These are phyloP conservation scores for Origma solitaria DNA, from an alignment of 2,113 vertebrate species.

Conservation along the genomic window DNA sequence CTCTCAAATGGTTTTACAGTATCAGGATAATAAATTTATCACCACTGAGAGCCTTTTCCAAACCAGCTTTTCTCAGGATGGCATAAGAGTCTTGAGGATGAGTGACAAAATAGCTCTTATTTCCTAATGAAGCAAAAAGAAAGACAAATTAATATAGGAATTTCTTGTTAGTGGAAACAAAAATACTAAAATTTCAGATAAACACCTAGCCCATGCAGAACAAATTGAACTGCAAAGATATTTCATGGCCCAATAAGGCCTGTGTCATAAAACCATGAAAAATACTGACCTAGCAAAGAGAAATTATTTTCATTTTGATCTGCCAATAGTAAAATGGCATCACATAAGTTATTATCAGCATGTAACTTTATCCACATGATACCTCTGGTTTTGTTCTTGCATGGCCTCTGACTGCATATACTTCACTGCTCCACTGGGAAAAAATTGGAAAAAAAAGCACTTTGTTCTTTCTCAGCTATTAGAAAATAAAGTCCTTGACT, in stretches of 20 bases:
- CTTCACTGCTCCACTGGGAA: conserved; percentile 5
- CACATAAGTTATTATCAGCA: conserved; percentile 1
- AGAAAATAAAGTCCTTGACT: background rate
- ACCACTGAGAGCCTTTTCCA: background rate
- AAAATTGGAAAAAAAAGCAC: background rate
- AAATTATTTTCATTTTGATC: conserved; percentile 19
- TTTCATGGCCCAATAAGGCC: background rate
- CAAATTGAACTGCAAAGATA: background rate
- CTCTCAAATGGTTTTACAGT: background rate
- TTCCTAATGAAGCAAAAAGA: background rate
- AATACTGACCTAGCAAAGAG: background rate
- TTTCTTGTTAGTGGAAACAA: background rate
- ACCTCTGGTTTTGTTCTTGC: conserved; percentile 27
- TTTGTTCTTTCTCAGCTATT: conserved; percentile 28
- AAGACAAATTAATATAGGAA: background rate
- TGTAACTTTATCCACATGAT: conserved; percentile 15
- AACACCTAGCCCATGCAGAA: background rate
- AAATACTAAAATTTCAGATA: background rate
- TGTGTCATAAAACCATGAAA: background rate
- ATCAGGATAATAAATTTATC: background rate
- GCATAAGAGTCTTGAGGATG: background rate
- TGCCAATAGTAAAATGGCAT: conserved; percentile 27
- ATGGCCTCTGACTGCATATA: background rate
- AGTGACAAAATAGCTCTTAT: background rate
- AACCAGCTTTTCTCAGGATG: background rate